Base-by-base conservation (phyloP, 2,113 vertebrate genomes). In the Trogon melanurus region DNA sequence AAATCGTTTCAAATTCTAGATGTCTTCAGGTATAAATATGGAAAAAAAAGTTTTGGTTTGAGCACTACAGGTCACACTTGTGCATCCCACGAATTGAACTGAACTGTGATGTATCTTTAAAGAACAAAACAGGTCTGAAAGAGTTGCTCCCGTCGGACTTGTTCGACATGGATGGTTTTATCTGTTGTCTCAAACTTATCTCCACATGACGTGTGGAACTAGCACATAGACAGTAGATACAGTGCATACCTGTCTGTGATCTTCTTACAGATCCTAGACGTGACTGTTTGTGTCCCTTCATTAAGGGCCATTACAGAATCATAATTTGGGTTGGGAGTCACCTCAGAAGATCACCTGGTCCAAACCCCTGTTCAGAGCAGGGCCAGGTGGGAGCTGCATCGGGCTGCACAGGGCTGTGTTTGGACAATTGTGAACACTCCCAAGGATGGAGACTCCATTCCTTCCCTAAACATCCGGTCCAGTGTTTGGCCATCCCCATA, bases 81-180 rank as follows among this genome's bases (percentile, higher is more conserved):
- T 62, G 26, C 51, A 71, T 61, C 14, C 44, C 44, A 67, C 74
- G n/a, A 51, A 74, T 2, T 75, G 47, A 91, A 81, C 29, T 66
- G 82, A 91, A n/a, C 50, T 73, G 71, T 38, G 27, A 56, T 58
- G 9, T 89, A 67, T 82, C 87, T 93, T 94, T 81, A 71, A 79
- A 69, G 48, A 53, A 2, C 74, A 51, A 50, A 87, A 85, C 16
- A 36, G 11, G 44, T 74, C 74, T 88, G 72, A 94, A 50, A 78
- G 73, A 88, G 74, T 86, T 5, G 1, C 45, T 89, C 84, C 76
- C 74, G 58, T 54, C 1, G 0, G 67, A 79, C 91, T 73, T 66
- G 36, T 73, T 71, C 66, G 51, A 34, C 60, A 12, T 16, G 32
- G 32, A 23, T 51, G 16, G 1, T 57, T 91, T 90, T 93, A 92